These are phyloP conservation scores for Aleiodes sp. DNA, from an alignment of 1,140 invertebrate species.

Conservation along the genomic window DNA sequence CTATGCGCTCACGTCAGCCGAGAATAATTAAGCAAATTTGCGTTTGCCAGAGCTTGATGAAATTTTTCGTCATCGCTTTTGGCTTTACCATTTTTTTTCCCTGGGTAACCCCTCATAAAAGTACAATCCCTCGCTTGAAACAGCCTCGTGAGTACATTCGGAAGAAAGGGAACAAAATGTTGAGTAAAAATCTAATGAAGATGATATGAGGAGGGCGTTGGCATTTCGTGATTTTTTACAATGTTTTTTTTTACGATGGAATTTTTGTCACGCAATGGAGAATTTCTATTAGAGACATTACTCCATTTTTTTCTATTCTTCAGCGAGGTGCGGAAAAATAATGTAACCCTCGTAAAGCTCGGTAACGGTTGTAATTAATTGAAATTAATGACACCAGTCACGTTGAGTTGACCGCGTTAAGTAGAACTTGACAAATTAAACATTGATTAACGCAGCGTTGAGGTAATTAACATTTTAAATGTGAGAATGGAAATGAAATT, in stretches of 20 bases:
- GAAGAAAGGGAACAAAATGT: too few species aligned
- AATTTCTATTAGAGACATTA: too few species aligned
- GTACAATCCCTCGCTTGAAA: too few species aligned
- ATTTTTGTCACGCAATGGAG: slow-evolving; percentile 8
- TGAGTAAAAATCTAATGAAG: too few species aligned
- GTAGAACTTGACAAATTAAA: slow-evolving; percentile 47
- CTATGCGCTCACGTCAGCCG: slow-evolving; percentile 16
- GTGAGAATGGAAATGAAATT: background rate
- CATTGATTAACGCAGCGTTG: slow-evolving; percentile 46
- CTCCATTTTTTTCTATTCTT: too few species aligned
- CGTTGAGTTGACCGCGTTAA: slow-evolving; percentile 36
- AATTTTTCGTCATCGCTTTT: background rate
- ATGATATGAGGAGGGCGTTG: background rate
- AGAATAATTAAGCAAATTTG: slow-evolving; percentile 18
- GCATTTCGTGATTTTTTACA: too few species aligned
- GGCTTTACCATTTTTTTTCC: background rate
- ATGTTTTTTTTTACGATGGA: too few species aligned
- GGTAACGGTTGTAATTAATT: slow-evolving; percentile 45
- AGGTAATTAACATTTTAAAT: slow-evolving; percentile 8
- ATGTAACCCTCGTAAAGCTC: background rate
- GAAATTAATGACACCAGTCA: slow-evolving; percentile 47
- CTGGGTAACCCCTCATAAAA: background rate
- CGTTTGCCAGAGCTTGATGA: slow-evolving; percentile 2
- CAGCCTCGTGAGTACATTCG: too few species aligned
- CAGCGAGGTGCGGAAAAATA: slow-evolving; percentile 8